phyloP scores from a whole-genome alignment of 30 jellyfish, hydroid and myxozoan genomes.

The Sanderia malayensis region DNA sequence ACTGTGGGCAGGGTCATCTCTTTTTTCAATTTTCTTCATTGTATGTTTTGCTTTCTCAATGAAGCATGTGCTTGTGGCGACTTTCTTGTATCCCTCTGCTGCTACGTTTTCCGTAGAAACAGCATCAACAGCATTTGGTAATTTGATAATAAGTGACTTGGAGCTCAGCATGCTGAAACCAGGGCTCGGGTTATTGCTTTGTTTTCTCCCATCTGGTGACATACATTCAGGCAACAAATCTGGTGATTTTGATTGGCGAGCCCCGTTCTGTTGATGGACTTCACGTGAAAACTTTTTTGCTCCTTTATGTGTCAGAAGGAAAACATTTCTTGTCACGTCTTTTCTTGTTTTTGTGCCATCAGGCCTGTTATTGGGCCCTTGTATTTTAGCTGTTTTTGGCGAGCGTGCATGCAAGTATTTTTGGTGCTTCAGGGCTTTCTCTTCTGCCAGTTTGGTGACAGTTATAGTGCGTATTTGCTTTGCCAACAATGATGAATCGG shows the following conservation, averaged over 20 bases:
- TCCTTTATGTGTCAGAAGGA: conserved; percentile 36
- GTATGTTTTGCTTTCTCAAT: no score
- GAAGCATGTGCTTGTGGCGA: no score
- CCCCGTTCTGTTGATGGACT: neutral
- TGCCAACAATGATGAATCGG: neutral
- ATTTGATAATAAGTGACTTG: neutral
- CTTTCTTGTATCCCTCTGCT: neutral
- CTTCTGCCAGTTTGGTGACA: neutral
- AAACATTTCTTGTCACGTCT: neutral
- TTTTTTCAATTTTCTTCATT: neutral
- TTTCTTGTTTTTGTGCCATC: neutral
- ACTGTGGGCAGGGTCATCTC: neutral
- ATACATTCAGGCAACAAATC: neutral
- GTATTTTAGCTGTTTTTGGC: neutral
- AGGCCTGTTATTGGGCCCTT: neutral
- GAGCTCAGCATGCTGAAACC: neutral
- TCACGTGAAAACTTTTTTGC: conserved; percentile 16
- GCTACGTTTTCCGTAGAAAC: neutral
- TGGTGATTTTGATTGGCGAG: neutral
- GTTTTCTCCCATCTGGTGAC: neutral
- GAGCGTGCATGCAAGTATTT: neutral
- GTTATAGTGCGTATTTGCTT: neutral
- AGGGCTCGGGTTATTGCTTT: neutral
- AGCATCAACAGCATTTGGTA: neutral
- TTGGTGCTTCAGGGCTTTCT: neutral